A percentile compares a stretch with the other conserved stretches of the same genome.
Conservation (phyloP, 2,888 invertebrate species). For the Lordiphosa fenestrarum region DNA sequence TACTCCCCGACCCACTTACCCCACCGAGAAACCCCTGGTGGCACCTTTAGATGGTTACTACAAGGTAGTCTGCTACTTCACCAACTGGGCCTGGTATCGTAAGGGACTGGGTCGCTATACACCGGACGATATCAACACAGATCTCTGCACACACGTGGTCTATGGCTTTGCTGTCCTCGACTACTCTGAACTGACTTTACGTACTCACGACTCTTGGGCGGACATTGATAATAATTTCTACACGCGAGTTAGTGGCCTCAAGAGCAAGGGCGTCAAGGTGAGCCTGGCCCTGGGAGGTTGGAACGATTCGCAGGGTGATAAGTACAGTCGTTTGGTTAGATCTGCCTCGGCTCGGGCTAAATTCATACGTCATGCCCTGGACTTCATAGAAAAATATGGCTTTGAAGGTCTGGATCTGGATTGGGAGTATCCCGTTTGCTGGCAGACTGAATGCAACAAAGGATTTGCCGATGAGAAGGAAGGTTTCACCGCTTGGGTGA, state of each 20-base stretch:
- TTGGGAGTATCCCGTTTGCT: constrained; percentile 92
- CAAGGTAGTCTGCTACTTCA: constrained; percentile 94
- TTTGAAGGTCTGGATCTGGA: constrained; percentile 97
- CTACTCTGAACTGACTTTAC: constrained; percentile 87
- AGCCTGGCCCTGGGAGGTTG: constrained; percentile 95
- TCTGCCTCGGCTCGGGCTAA: constrained; percentile 86
- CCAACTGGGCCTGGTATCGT: constrained; percentile 96
- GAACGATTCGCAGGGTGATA: constrained; percentile 95
- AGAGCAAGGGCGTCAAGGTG: constrained; percentile 90
- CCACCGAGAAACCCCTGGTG: constrained; percentile 75
- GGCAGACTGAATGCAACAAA: constrained; percentile 90
- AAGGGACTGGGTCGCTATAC: constrained; percentile 90
- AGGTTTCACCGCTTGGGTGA: constrained; percentile 87
- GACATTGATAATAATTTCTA: constrained; percentile 94
- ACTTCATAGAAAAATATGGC: constrained; percentile 88
- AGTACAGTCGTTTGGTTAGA: constrained; percentile 92
- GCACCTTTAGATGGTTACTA: constrained; percentile 84
- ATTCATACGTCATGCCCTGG: constrained; percentile 88
- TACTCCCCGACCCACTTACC: constrained; percentile 73
- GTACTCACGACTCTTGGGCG: constrained; percentile 94
- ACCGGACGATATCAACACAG: constrained; percentile 92
- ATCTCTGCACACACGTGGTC: constrained; percentile 94
- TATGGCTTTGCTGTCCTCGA: constrained; percentile 97
- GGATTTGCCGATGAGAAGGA: constrained; percentile 92
- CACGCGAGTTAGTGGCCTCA: constrained; percentile 89